Evolutionary conservation across 2,797 vertebrate genomes (phyloP).

Genomic region (Salarias fasciatus): DNA sequence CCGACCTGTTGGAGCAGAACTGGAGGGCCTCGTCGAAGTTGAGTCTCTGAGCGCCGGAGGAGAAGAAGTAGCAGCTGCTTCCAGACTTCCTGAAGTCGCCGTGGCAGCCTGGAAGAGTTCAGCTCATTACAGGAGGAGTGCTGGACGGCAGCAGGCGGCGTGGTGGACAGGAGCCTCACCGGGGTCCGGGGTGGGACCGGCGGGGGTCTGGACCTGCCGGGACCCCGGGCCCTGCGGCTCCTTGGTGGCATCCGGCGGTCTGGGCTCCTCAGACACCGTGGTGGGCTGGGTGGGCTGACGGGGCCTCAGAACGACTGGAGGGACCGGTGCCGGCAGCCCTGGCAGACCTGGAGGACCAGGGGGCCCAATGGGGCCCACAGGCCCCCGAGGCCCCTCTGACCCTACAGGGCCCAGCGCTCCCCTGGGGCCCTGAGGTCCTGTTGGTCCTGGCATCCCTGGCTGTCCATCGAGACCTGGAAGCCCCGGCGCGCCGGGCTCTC

Average conservation of each 20-base stretch:
- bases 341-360: constrained; percentile 88
- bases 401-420: constrained; percentile 89
- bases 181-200: constrained; percentile 39
- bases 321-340: constrained; percentile 76
- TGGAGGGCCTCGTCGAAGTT: constrained; percentile 88
- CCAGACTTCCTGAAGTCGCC: constrained; percentile 88
- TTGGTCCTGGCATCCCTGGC: constrained; percentile 86
- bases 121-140: no score
- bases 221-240: constrained; percentile 81
- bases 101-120: constrained; percentile 85
- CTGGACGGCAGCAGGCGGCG: not conserved
- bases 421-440: constrained; percentile 88
- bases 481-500: constrained; percentile 88
- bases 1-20: constrained; percentile 86
- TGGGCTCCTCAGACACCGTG: constrained; percentile 53
- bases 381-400: constrained; percentile 86
- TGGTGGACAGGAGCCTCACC: no score
- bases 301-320: constrained; percentile 26
- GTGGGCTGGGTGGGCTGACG: constrained; percentile 20
- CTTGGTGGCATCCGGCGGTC: constrained; percentile 47
- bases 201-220: constrained; percentile 76
- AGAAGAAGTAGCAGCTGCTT: constrained; percentile 94
- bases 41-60: constrained; percentile 81
- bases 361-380: constrained; percentile 87
- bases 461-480: constrained; percentile 88